Percentiles rank a stretch among this genome's conserved stretches.
Conservation (phyloP, 2,113 vertebrate species). For the Glaucomys volans region DNA sequence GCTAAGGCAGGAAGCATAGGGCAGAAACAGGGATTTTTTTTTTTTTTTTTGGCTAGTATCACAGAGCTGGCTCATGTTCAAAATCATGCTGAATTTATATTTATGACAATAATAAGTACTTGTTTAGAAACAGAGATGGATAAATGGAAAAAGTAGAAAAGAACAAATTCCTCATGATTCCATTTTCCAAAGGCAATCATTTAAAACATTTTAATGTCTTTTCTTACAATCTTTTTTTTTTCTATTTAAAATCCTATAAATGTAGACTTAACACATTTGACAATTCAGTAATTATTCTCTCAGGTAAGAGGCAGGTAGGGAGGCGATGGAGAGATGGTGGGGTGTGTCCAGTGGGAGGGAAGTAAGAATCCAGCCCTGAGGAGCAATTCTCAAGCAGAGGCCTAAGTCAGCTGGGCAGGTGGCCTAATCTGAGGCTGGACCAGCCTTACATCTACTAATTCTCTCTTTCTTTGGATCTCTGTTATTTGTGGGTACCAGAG, state of each 20-base stretch:
- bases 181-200: not conserved
- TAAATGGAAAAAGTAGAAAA: not conserved
- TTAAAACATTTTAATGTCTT: not conserved
- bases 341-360: no score
- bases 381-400: no score
- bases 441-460: not conserved
- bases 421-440: not conserved
- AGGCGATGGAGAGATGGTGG: not conserved
- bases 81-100: not conserved
- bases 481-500: rapidly evolving
- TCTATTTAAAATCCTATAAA: not conserved
- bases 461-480: not conserved
- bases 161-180: not conserved
- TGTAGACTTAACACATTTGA: not conserved
- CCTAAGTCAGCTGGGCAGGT: not conserved
- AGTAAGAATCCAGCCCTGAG: not conserved
- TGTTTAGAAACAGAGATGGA: not conserved
- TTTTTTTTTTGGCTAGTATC: not conserved
- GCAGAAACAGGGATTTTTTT: not conserved
- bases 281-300: not conserved
- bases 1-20: not conserved
- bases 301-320: not conserved
- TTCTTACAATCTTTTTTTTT: not conserved
- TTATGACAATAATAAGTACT: not conserved
- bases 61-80: not conserved